Base-by-base conservation (phyloP, 2,888 invertebrate species). In the Trichogramma evanescens region DNA sequence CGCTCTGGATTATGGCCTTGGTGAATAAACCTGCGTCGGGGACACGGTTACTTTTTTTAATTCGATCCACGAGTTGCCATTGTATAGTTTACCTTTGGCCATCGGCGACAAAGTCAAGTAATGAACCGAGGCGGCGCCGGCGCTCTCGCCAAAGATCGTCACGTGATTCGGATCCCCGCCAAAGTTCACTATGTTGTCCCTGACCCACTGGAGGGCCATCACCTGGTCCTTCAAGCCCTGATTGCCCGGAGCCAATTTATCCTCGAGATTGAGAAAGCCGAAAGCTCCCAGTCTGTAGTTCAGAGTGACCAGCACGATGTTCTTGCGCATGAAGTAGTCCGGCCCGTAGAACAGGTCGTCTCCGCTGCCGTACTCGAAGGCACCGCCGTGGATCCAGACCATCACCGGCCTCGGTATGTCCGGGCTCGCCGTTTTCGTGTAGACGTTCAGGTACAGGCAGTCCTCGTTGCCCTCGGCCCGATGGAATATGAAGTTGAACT, bases 331-430 rank as follows among this genome's bases (percentile, higher is more conserved):
- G 9, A 75, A 63, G 53, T 70, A 72, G 63, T 73, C 73, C 0
- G 74, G 73, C 6, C 71, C 70, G 45, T 66, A 71, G 7, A 71
- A 1, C 4, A 55, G 41, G 43, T 66, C 66, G 60, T 71, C 63
- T 1, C 71, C 70, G 1, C 67, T 68, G 1, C 73, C 73, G 5
- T 50, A 6, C 0, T 56, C 10, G 41, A 71, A 74, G 2, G 60
- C 69, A 7, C 74, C 74, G 0, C 73, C 72, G 50, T 74, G 71
- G 51, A 72, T 68, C 72, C 69, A 74, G 3, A 74, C 67, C 73
- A 73, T 72, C 7, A 73, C 71, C 2, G 73, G 58, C 38, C 51
- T 62, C 5, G 57, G 65, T 7, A 5, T 50, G 3, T 41, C 10
- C 1, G 52, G 13, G 0, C 63, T 2, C 2, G 26, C 26, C 26